A percentile compares a stretch with the other conserved stretches of the same genome.
Evolutionary conservation across 2,888 invertebrate species (phyloP).

Genomic region (Lamproptera curius): DNA sequence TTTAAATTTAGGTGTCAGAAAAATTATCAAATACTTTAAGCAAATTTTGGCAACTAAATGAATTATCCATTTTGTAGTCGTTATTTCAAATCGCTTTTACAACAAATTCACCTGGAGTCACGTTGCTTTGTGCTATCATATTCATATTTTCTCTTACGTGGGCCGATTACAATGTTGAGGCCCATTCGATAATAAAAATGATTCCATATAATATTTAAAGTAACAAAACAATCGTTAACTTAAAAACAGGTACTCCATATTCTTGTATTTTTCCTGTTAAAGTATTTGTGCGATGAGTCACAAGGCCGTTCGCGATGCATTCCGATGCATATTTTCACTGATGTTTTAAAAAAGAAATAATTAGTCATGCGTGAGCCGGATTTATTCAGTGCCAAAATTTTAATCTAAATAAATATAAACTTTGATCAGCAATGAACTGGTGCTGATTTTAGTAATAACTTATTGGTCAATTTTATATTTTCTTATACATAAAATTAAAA

Average conservation of each 20-base stretch:
- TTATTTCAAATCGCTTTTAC: too few relatives aligned
- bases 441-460: too few relatives aligned
- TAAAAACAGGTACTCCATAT: conserved; percentile 11
- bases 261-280: conserved; percentile 11
- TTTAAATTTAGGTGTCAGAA: too few relatives aligned
- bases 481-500: too few relatives aligned
- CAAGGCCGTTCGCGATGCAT: conserved; percentile 27
- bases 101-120: too few relatives aligned
- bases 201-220: background rate
- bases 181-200: background rate
- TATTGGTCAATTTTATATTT: too few relatives aligned
- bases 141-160: too few relatives aligned
- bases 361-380: conserved; percentile 7
- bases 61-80: too few relatives aligned
- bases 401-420: background rate
- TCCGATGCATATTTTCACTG: conserved; percentile 30
- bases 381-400: background rate
- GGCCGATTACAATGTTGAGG: background rate
- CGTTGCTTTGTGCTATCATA: too few relatives aligned
- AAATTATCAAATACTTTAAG: too few relatives aligned
- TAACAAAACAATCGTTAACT: background rate
- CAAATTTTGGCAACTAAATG: too few relatives aligned
- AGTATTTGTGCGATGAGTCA: conserved; percentile 24
- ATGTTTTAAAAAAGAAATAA: conserved; percentile 20
- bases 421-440: too few relatives aligned